Conservation (phyloP, 2,113 vertebrate species). For the Sterrhoptilus dennistouni region DNA sequence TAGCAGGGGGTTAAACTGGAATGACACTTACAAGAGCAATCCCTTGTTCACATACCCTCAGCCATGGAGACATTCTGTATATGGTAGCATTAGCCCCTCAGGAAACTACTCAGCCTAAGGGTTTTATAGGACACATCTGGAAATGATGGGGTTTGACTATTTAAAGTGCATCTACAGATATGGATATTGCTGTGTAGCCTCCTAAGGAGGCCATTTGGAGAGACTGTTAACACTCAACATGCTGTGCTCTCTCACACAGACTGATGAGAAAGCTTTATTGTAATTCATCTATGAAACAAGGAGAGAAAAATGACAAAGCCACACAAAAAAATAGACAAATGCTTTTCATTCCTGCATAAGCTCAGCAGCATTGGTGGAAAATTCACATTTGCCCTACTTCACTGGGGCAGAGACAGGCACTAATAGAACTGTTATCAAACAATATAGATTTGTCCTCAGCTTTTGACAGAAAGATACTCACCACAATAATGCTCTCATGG, state of each 20-base stretch:
- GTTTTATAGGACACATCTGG: constrained; percentile 20
- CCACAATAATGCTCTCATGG: constrained; percentile 99
- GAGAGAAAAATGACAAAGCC: not conserved
- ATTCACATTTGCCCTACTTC: not conserved
- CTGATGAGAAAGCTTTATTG: not conserved
- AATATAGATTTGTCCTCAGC: not conserved
- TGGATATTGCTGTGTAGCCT: not conserved
- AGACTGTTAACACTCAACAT: not conserved
- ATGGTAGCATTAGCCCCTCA: not conserved
- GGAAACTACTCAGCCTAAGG: not conserved
- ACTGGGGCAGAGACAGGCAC: not conserved
- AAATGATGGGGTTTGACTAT: not conserved
- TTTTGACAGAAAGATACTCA: constrained; percentile 74
- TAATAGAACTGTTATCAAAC: not conserved
- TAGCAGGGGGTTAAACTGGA: not conserved
- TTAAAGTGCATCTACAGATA: not conserved
- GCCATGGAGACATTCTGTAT: not conserved
- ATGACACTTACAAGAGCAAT: not conserved
- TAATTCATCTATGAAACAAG: not conserved
- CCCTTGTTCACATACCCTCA: not conserved
- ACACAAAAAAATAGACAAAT: not conserved
- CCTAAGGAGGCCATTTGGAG: not conserved
- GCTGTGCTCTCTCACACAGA: not conserved
- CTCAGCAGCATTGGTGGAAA: not conserved
- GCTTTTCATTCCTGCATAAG: not conserved